Evolutionary conservation across 35 echinoderm and acorn worm species (phyloP).

Genomic region (Eucidaris tribuloides): DNA sequence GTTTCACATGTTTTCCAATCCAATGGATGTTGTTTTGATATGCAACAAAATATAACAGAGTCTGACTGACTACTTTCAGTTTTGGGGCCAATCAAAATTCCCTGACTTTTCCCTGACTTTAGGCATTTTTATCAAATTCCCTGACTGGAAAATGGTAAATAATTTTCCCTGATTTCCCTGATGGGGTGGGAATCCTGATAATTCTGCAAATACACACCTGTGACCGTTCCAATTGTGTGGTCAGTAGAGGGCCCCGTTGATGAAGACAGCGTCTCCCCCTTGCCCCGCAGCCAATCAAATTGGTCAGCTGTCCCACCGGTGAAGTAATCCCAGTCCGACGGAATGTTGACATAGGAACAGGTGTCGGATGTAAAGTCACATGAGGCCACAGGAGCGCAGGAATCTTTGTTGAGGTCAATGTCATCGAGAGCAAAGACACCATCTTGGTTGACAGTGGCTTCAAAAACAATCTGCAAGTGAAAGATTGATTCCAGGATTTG

Average conservation of each 20-base stretch:
- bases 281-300: slow-evolving; percentile 66
- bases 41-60: no score
- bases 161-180: no score
- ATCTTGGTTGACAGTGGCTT: slow-evolving; percentile 28
- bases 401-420: slow-evolving; percentile 51
- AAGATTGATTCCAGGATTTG: background rate
- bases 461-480: slow-evolving; percentile 46
- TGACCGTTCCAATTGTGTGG: slow-evolving; percentile 70
- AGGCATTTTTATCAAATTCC: no score
- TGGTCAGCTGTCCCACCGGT: background rate
- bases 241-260: slow-evolving; percentile 59
- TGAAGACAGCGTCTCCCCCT: slow-evolving; percentile 15
- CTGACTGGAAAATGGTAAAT: no score
- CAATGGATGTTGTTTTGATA: no score
- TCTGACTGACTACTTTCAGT: no score
- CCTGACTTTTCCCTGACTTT: no score
- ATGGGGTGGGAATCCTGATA: no score
- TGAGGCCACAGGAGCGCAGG: slow-evolving; percentile 37
- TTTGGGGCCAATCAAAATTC: no score
- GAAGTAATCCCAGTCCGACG: background rate
- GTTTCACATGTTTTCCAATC: no score
- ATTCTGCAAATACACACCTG: no score
- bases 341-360: slow-evolving; percentile 70
- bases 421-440: slow-evolving; percentile 74
- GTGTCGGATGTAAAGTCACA: slow-evolving; percentile 84